phyloP scores from a whole-genome alignment of 1,140 invertebrate species.

The Aphelinus atriplicis region DNA sequence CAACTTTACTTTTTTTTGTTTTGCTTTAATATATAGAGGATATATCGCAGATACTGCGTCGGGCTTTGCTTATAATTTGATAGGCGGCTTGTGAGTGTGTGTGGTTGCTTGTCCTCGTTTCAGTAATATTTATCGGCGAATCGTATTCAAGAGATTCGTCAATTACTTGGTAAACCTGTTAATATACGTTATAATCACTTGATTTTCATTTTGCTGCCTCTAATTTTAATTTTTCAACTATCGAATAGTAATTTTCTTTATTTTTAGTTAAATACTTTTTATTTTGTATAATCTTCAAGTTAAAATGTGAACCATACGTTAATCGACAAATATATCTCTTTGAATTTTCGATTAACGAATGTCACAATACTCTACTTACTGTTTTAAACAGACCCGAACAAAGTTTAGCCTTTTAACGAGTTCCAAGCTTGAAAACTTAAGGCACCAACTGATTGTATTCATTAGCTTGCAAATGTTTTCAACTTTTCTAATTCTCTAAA shows the following conservation, averaged over 20 bases:
- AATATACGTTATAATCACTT: constrained; percentile 63
- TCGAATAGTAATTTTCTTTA: constrained; percentile 32
- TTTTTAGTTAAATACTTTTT: constrained; percentile 4
- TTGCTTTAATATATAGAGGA: constrained; percentile 18
- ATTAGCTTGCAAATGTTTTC: constrained; percentile 5
- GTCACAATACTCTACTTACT: neutral
- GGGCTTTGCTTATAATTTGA: constrained; percentile 29
- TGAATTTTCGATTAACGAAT: constrained; percentile 22
- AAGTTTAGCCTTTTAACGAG: neutral
- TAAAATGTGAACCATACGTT: constrained; percentile 20
- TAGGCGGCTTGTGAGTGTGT: constrained; percentile 28
- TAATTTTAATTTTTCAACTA: constrained; percentile 36
- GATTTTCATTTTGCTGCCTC: constrained; percentile 40
- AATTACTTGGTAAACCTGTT: constrained; percentile 66
- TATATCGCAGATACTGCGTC: constrained; percentile 24
- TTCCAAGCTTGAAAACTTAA: constrained; percentile 15
- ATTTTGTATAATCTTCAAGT: constrained; percentile 16
- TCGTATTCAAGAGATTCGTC: constrained; percentile 57
- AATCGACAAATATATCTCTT: constrained; percentile 10
- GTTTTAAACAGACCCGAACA: constrained; percentile 15
- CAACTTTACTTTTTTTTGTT: constrained; percentile 14
- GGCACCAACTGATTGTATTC: constrained; percentile 27
- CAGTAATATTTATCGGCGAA: constrained; percentile 30
- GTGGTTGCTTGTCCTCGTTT: constrained; percentile 37
- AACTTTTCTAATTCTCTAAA: neutral